A percentile compares a stretch with the other conserved stretches of the same genome.
Evolutionary conservation across 2,797 vertebrate genomes (phyloP).

Genomic region (Allobates femoralis): DNA sequence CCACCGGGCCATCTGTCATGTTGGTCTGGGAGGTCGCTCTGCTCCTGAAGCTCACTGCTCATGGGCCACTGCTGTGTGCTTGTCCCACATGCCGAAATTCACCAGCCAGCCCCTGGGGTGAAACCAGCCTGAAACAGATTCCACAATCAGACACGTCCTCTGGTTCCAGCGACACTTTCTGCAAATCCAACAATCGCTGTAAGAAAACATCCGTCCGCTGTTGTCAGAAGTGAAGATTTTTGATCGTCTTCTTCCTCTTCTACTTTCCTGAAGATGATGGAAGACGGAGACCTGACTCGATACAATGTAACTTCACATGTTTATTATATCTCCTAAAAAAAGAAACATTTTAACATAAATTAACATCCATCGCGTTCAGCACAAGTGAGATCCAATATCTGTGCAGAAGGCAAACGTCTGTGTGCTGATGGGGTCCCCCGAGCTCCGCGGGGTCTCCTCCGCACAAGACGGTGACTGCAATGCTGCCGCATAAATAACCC

Average conservation of each 20-base stretch:
- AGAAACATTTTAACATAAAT: not conserved
- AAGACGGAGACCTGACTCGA: slow-evolving; percentile 61
- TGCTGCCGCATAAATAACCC: slow-evolving; percentile 5
- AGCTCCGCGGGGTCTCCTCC: not conserved
- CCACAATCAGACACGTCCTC: not conserved
- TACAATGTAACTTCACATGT: not conserved
- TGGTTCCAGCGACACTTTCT: slow-evolving; percentile 36
- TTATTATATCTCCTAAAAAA: not conserved
- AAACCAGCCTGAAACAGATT: no score
- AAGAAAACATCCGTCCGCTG: not conserved
- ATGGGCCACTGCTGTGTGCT: no score
- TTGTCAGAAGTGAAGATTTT: slow-evolving; percentile 45
- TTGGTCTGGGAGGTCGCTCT: no score
- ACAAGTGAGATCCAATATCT: not conserved
- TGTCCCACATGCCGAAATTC: no score
- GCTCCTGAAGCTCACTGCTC: no score
- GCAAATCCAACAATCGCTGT: slow-evolving; percentile 5
- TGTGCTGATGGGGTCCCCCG: not conserved
- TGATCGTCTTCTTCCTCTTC: slow-evolving; percentile 60
- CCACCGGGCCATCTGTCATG: no score
- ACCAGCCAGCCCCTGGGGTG: no score
- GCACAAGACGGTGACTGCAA: not conserved
- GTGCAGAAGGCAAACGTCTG: not conserved
- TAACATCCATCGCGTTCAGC: not conserved
- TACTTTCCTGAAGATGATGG: slow-evolving; percentile 69